phyloP scores from a whole-genome alignment of 2,888 invertebrate genomes.

The Caenorhabditis becei region DNA sequence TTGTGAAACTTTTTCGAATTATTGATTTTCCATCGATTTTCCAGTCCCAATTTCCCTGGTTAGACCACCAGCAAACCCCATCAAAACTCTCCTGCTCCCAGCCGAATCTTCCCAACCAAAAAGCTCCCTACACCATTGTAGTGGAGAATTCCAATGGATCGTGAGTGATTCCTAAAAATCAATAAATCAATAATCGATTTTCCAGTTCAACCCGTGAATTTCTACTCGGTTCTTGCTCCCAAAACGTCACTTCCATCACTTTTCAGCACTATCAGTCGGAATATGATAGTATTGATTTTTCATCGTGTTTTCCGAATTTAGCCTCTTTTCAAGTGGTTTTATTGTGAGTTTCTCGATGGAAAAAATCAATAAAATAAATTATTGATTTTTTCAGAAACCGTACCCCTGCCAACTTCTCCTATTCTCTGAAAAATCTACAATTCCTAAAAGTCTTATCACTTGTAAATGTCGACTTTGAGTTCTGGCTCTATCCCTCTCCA shows the following conservation, averaged over 20 bases:
- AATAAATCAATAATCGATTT: neutral
- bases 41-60: conserved; percentile 36
- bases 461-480: conserved; percentile 71
- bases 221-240: conserved; percentile 50
- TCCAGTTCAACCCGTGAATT: conserved; percentile 40
- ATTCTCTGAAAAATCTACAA: conserved; percentile 23
- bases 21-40: neutral
- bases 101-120: conserved; percentile 47
- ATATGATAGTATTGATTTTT: conserved; percentile 45
- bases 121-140: conserved; percentile 46
- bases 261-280: conserved; percentile 41
- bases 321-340: conserved; percentile 53
- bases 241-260: conserved; percentile 58
- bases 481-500: conserved; percentile 62
- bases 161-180: neutral
- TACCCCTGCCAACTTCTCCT: conserved; percentile 39
- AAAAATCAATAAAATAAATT: neutral
- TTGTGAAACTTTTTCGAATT: no score
- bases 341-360: conserved; percentile 16
- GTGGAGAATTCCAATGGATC: conserved; percentile 41
- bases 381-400: conserved; percentile 25
- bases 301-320: conserved; percentile 40
- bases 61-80: conserved; percentile 45
- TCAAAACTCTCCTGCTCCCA: conserved; percentile 15
- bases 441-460: conserved; percentile 62